phyloP scores from a whole-genome alignment of 2,113 vertebrate genomes.

The Puffinus mauretanicus region DNA sequence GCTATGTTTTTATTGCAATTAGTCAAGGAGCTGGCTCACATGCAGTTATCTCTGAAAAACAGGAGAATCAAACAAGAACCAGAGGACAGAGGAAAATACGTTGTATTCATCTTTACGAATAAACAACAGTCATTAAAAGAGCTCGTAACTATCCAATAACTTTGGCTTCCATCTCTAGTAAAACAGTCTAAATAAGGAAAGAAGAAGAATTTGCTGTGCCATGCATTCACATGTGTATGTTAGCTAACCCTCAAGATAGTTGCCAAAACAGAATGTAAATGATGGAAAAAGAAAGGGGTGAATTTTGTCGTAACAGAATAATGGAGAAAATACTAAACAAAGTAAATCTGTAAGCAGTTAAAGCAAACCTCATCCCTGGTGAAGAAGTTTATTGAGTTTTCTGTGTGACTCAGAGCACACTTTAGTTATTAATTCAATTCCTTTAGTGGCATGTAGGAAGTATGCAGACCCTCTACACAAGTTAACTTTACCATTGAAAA shows the following conservation, averaged over 20 bases:
- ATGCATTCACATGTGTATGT: not conserved
- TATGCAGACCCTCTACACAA: not conserved
- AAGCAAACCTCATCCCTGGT: not conserved
- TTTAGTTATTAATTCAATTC: not conserved
- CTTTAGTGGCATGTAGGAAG: not conserved
- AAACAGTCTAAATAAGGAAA: not conserved
- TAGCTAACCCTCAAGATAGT: not conserved
- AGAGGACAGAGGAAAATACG: not conserved
- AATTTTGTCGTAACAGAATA: not conserved
- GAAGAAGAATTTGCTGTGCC: constrained; percentile 7
- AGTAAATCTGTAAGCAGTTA: constrained; percentile 24
- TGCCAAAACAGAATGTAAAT: not conserved
- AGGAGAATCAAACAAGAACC: not conserved
- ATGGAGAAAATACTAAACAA: not conserved
- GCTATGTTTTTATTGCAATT: not conserved
- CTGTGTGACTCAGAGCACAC: not conserved
- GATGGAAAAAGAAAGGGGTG: not conserved
- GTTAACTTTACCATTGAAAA: not conserved
- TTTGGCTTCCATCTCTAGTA: not conserved
- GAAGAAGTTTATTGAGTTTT: constrained; percentile 15
- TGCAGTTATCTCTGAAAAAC: not conserved
- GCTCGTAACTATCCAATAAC: not conserved
- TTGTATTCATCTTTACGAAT: not conserved
- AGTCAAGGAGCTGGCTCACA: not conserved
- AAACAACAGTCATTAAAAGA: not conserved